Evolutionary conservation across 53 echinoderm and acorn worm species (phyloP).

Genomic region (Echinometra lucunter): DNA sequence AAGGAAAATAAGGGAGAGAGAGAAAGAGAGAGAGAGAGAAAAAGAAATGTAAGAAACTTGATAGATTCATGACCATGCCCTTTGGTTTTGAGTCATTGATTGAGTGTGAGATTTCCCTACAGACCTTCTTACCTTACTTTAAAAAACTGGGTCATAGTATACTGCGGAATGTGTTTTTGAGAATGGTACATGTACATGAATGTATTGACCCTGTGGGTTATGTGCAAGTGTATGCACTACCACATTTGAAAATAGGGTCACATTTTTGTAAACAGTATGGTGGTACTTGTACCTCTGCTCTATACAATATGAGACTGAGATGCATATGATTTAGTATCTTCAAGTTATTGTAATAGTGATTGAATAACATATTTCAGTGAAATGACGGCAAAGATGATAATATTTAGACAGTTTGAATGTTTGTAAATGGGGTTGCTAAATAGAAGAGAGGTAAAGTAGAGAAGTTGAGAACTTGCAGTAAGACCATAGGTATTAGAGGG

Average conservation of each 20-base stretch:
- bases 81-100: not conserved
- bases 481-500: not conserved
- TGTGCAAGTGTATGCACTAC: not conserved
- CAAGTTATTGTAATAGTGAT: not conserved
- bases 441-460: not conserved
- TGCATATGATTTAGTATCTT: not conserved
- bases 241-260: not conserved
- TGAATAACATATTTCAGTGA: not conserved
- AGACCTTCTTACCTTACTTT: constrained; percentile 4
- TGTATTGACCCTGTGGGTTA: not conserved
- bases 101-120: constrained; percentile 7
- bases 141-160: constrained; percentile 2
- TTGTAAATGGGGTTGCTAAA: not conserved
- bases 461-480: not conserved
- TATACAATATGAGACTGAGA: not conserved
- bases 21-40: not conserved
- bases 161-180: constrained; percentile 33
- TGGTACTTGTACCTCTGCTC: not conserved
- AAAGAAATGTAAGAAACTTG: not conserved
- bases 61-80: constrained; percentile 24
- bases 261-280: constrained; percentile 8
- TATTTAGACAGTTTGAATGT: not conserved
- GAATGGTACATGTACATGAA: too few relatives aligned
- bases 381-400: not conserved
- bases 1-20: not conserved